Percentiles rank a stretch among this genome's conserved stretches.
phyloP scores from a whole-genome alignment of 2,797 vertebrate species.

The Hozukius guyotensis region DNA sequence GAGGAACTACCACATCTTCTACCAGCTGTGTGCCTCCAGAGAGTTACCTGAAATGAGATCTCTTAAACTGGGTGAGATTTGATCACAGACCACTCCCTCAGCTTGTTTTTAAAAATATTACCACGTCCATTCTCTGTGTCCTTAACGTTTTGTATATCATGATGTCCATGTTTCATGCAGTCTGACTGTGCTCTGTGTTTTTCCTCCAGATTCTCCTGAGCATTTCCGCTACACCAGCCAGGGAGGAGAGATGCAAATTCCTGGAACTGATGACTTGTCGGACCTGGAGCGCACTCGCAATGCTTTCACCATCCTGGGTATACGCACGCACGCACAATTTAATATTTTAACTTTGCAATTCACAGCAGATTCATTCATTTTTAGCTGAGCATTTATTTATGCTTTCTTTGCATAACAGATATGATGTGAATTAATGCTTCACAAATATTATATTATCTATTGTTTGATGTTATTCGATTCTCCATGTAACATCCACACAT shows the following conservation, averaged over 20 bases:
- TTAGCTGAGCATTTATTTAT: no score
- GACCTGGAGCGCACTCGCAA: conserved; percentile 83
- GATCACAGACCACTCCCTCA: not conserved
- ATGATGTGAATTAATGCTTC: no score
- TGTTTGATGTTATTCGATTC: no score
- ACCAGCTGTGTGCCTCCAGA: conserved; percentile 87
- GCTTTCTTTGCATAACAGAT: no score
- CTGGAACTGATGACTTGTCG: conserved; percentile 67
- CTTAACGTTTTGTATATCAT: not conserved
- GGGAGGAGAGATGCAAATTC: conserved; percentile 73
- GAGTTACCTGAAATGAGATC: conserved; percentile 82
- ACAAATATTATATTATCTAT: no score
- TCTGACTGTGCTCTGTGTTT: not conserved
- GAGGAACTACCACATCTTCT: conserved; percentile 89
- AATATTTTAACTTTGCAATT: no score
- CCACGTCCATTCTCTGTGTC: not conserved
- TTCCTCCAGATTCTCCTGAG: conserved; percentile 76
- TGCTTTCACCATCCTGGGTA: conserved; percentile 84
- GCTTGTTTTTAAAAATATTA: not conserved
- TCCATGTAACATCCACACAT: no score
- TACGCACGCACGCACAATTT: not conserved
- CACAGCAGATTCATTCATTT: no score
- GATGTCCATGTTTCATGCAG: not conserved
- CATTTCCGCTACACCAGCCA: conserved; percentile 84
- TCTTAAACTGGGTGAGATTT: conserved; percentile 79